A percentile compares a stretch with the other conserved stretches of the same genome.
These are phyloP conservation scores for Taxidea taxus DNA, from an alignment of 2,113 vertebrate species.

Conservation along the genomic window DNA sequence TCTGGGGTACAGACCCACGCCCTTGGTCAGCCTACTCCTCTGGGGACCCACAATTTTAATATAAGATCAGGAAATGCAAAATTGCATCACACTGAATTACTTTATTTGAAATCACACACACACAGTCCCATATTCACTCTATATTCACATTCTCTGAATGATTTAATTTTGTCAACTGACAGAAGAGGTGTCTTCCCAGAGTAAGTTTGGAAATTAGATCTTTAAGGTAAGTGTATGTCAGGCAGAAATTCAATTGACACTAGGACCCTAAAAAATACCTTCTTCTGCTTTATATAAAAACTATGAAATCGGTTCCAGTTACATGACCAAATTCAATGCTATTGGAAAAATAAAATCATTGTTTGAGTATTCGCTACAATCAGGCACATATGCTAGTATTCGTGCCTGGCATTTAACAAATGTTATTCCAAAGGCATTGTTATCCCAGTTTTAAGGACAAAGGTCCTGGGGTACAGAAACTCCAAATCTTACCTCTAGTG, in stretches of 20 bases:
- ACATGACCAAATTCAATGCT: neutral
- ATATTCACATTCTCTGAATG: neutral
- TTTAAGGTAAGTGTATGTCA: neutral
- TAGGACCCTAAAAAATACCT: neutral
- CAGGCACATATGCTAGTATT: neutral
- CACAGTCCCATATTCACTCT: neutral
- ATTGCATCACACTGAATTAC: neutral
- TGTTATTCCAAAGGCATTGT: neutral
- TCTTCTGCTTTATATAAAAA: conserved; percentile 22
- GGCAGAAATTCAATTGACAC: neutral
- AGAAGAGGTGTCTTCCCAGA: neutral
- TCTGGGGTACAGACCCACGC: neutral
- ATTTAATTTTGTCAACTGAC: neutral
- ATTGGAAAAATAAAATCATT: neutral
- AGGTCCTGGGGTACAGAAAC: neutral
- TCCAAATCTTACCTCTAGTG: neutral
- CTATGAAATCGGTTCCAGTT: neutral
- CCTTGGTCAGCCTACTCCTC: neutral
- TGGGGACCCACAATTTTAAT: neutral
- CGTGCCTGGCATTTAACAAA: neutral
- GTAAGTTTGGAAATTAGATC: neutral
- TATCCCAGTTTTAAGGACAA: neutral
- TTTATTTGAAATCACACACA: neutral
- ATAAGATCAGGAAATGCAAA: neutral
- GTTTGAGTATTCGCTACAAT: neutral